These are phyloP conservation scores for Andrena bicolor DNA, from an alignment of 2,888 invertebrate species.

Conservation along the genomic window DNA sequence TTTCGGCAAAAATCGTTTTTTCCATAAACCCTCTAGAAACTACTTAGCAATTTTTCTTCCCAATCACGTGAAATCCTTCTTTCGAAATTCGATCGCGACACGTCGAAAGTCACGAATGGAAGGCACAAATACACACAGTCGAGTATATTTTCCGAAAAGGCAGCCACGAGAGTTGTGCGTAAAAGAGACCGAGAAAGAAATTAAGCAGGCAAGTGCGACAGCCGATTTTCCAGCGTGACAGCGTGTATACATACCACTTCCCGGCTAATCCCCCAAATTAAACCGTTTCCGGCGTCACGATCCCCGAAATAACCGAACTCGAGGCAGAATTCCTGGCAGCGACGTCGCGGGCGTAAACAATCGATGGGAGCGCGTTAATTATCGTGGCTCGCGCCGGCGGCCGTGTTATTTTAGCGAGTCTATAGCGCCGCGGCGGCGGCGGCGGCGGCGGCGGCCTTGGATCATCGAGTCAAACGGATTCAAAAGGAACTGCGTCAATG, in stretches of 20 bases:
- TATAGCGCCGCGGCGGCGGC: slow-evolving; percentile 26
- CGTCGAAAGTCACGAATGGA: too few relatives aligned
- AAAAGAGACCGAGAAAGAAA: too few relatives aligned
- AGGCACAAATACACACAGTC: too few relatives aligned
- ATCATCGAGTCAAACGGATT: slow-evolving; percentile 34
- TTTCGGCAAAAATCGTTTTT: too few relatives aligned
- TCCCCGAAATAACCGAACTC: background rate
- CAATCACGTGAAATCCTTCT: too few relatives aligned
- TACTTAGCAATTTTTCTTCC: too few relatives aligned
- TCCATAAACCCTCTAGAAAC: too few relatives aligned
- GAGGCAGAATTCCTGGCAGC: too few relatives aligned
- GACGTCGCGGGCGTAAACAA: background rate
- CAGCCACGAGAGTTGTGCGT: too few relatives aligned
- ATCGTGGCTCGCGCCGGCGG: slow-evolving; percentile 1
- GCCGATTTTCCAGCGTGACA: background rate
- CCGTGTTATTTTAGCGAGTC: slow-evolving; percentile 30
- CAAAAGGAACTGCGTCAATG: slow-evolving; percentile 45
- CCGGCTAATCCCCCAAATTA: background rate
- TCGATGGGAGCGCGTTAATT: slow-evolving; percentile 24
- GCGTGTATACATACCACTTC: background rate
- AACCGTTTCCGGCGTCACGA: background rate
- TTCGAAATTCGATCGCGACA: too few relatives aligned
- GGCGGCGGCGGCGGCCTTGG: slow-evolving; percentile 43
- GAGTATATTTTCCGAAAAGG: too few relatives aligned
- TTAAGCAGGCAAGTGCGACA: too few relatives aligned